A percentile compares a stretch with the other conserved stretches of the same genome.
These are phyloP conservation scores for Cheilosia pagana DNA, from an alignment of 2,888 invertebrate genomes.

Conservation along the genomic window DNA sequence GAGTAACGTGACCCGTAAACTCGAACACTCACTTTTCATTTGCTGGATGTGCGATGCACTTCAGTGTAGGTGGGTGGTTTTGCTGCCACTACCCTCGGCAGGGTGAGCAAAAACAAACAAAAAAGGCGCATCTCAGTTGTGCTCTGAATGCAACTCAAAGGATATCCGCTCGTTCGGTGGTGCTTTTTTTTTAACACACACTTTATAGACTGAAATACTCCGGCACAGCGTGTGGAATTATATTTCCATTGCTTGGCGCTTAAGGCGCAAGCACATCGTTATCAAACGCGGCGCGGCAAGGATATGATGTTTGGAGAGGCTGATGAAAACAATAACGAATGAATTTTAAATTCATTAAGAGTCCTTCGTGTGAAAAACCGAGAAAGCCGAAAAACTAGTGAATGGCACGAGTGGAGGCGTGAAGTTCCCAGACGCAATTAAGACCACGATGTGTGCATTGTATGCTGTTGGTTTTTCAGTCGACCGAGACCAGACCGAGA, in stretches of 20 bases:
- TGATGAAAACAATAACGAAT: slow-evolving; percentile 54
- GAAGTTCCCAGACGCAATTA: slow-evolving; percentile 49
- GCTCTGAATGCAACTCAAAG: slow-evolving; percentile 64
- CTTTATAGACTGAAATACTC: slow-evolving; percentile 24
- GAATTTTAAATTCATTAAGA: slow-evolving; percentile 61
- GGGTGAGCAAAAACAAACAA: slow-evolving; percentile 42
- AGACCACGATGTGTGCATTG: slow-evolving; percentile 8
- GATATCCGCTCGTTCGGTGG: slow-evolving; percentile 60
- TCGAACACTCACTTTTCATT: slow-evolving; percentile 59
- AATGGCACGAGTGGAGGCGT: slow-evolving; percentile 27
- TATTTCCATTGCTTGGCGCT: slow-evolving; percentile 24
- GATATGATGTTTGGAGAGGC: slow-evolving; percentile 45
- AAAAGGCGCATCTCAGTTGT: slow-evolving; percentile 61
- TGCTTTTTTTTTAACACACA: neutral
- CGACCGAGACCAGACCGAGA: slow-evolving; percentile 1
- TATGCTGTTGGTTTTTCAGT: slow-evolving; percentile 41
- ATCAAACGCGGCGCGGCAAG: slow-evolving; percentile 56
- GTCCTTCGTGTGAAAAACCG: slow-evolving; percentile 28
- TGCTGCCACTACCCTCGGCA: slow-evolving; percentile 8
- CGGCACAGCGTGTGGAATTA: slow-evolving; percentile 22
- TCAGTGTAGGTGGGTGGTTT: slow-evolving; percentile 14
- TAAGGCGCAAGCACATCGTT: slow-evolving; percentile 22
- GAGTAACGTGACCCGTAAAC: slow-evolving; percentile 54
- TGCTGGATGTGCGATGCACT: slow-evolving; percentile 41
- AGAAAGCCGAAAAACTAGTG: slow-evolving; percentile 13